Evolutionary conservation across 1,140 invertebrate species (phyloP), one percentile per base, ranked within the genome.

Genomic region (Drosophila equinoxialis): DNA sequence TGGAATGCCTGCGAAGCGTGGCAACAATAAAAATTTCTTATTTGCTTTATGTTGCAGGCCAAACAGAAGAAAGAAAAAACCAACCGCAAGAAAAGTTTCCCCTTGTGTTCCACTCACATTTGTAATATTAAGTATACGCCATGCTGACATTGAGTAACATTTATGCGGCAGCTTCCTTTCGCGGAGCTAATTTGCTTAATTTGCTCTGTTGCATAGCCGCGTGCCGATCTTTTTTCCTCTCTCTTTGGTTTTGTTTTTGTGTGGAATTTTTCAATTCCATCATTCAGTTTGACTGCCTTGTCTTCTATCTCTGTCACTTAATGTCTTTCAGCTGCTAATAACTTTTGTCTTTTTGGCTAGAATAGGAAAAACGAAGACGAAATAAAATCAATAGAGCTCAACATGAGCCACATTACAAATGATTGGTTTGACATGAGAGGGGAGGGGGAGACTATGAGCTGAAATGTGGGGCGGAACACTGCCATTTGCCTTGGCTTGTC

Each of bases 41-140:
- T 35, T 59, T 59, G 26, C 35, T 59, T 59, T 35, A 37, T 77
- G 66, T 66, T 74, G 75, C 75, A 77, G 67, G 67, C 66, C 59
- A 60, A 59, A 45, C n/a, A 45, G 30, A 45, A 45, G 13, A 14
- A 48, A 48, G 8, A 17, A 48, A 48, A 48, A 48, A 48, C 2
- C 0, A 48, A 48, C 14, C 8, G 11, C 45, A 20, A 23, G 45
- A n/a, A 23, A 51, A 51, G 11, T 39, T 39, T 11, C 37, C 37
- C 14, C 17, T 48, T 14, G 33, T 41, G 59, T 59, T 30, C 20
- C 61, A 66, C 51, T 64, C 54, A 63, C 45, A 65, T 78, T 75
- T 71, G 41, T 71, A 17, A 51, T 64, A 79, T 79, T 79, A 79
- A 79, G 76, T 76, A 79, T 79, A 79, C 76, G 76, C 65, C 73